Evolutionary conservation across 2,888 invertebrate genomes (phyloP).

Genomic region (Hetaerina titia): DNA sequence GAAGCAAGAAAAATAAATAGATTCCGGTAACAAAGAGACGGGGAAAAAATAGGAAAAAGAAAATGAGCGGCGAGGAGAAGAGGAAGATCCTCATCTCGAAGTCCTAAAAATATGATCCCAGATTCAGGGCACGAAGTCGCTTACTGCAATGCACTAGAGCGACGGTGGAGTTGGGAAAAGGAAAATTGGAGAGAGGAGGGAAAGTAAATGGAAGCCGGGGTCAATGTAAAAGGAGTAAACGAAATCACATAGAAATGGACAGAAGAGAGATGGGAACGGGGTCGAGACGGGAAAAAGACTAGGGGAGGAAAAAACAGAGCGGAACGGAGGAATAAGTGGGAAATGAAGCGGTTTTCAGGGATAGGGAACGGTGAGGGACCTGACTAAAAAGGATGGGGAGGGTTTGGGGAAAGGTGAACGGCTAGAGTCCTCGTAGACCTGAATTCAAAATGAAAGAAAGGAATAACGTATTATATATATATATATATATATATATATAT

Average conservation of each 20-base stretch:
- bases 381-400: neutral
- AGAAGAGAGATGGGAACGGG: constrained; percentile 33
- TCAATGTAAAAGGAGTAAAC: neutral
- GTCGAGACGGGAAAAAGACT: constrained; percentile 4
- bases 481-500: too few species aligned
- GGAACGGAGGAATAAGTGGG: neutral
- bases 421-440: constrained; percentile 1
- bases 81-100: constrained; percentile 26
- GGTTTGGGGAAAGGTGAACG: neutral
- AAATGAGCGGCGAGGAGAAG: constrained; percentile 29
- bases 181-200: neutral
- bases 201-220: constrained; percentile 44
- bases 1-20: constrained; percentile 17
- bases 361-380: neutral
- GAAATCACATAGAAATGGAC: neutral
- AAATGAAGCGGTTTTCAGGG: neutral
- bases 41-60: neutral
- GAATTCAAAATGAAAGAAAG: constrained; percentile 55
- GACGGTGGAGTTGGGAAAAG: neutral
- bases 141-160: constrained; percentile 53
- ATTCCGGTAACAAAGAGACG: neutral
- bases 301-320: neutral
- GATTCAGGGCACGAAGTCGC: constrained; percentile 61
- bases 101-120: neutral
- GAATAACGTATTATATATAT: neutral